Conservation (phyloP, 2,888 invertebrate genomes). For the Polydrusus tereticollis region DNA sequence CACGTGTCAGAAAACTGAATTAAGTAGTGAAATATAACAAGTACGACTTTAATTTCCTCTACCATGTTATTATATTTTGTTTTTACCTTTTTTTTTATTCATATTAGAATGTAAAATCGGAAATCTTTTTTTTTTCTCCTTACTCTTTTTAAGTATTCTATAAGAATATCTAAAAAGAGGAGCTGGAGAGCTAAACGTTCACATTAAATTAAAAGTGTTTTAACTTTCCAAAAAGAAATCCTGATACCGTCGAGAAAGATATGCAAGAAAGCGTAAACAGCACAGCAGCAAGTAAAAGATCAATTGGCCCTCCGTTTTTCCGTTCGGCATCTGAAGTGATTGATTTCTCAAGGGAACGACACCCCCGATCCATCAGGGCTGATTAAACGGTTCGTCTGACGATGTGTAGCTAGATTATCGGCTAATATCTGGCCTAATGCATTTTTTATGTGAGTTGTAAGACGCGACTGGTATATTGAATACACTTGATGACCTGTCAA, state of each 20-base stretch:
- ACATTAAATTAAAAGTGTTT: not conserved
- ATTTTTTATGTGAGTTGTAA: conserved; percentile 34
- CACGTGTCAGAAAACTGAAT: no score
- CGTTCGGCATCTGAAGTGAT: conserved; percentile 58
- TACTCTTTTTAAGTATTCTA: no score
- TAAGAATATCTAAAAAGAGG: no score
- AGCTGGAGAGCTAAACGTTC: not conserved
- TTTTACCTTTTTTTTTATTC: no score
- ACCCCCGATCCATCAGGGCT: conserved; percentile 65
- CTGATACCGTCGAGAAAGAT: not conserved
- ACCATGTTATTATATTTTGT: no score
- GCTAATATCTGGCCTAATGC: conserved; percentile 43
- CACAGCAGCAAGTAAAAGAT: conserved; percentile 17
- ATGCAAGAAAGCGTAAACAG: conserved; percentile 14
- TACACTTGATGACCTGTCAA: not conserved
- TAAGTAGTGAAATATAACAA: no score
- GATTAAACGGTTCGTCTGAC: conserved; percentile 62
- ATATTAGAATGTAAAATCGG: no score
- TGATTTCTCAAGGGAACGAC: conserved; percentile 65
- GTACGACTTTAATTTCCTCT: no score
- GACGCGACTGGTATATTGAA: not conserved
- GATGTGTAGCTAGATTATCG: conserved; percentile 40
- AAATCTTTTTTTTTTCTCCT: no score
- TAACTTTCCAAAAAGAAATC: not conserved
- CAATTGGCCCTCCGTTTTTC: conserved; percentile 9